Conservation (phyloP, 2,797 vertebrate genomes). For the Coccyzus lansbergi region DNA sequence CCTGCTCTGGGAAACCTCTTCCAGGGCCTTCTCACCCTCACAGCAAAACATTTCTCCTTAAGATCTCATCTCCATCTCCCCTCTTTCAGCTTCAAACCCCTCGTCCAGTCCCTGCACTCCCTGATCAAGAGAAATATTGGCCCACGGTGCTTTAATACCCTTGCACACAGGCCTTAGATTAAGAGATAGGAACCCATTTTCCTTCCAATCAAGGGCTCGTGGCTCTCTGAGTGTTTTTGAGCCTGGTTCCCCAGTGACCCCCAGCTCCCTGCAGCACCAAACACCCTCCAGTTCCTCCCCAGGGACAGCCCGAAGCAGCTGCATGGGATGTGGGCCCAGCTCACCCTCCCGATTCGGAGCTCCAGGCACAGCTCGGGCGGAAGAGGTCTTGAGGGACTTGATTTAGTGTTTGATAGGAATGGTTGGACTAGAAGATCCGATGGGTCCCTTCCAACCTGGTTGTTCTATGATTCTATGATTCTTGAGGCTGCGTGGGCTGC, state of each 20-base stretch:
- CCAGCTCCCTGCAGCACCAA: background rate
- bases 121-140: too few relatives aligned
- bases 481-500: accelerated
- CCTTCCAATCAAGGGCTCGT: background rate
- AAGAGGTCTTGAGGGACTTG: too few relatives aligned
- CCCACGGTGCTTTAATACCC: accelerated
- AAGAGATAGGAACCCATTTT: background rate
- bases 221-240: background rate
- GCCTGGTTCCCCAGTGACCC: background rate
- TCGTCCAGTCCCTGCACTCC: too few relatives aligned
- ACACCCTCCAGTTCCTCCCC: accelerated
- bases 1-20: too few relatives aligned
- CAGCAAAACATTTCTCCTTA: too few relatives aligned
- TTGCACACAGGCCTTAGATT: accelerated
- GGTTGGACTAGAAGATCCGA: too few relatives aligned
- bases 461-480: too few relatives aligned
- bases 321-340: accelerated
- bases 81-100: too few relatives aligned
- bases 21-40: too few relatives aligned
- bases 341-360: accelerated
- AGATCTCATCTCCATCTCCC: too few relatives aligned
- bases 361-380: background rate
- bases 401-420: too few relatives aligned
- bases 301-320: accelerated
- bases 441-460: too few relatives aligned